Percentiles rank a stretch among this genome's conserved stretches.
Evolutionary conservation across 2,113 vertebrate species (phyloP).

Genomic region (Ictalurus furcatus): DNA sequence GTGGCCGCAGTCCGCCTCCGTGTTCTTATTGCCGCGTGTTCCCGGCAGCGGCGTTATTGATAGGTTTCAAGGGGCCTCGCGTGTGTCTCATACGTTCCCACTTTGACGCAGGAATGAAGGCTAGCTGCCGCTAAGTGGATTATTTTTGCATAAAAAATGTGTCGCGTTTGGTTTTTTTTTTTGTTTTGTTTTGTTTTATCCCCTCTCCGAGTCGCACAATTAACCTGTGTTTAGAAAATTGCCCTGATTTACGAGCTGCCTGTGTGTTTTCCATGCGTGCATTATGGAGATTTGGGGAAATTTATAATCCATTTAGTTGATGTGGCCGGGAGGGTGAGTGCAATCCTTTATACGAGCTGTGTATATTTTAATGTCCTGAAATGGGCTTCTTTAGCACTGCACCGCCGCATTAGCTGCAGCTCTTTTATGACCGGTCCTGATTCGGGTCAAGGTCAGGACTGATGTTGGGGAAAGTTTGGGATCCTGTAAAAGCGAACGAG

Average conservation of each 20-base stretch:
- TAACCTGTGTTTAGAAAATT: constrained; percentile 99
- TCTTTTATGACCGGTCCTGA: constrained; percentile 81
- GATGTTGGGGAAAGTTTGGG: constrained; percentile 83
- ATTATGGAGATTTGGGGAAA: constrained; percentile 97
- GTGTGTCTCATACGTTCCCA: constrained; percentile 68
- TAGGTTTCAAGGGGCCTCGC: constrained; percentile 80
- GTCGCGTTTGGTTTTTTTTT: constrained; percentile 68
- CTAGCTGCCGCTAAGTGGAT: constrained; percentile 88
- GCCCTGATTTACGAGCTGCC: constrained; percentile 89
- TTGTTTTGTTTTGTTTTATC: too few species aligned
- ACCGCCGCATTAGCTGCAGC: constrained; percentile 85
- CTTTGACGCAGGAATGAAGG: constrained; percentile 77
- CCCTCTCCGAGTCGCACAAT: constrained; percentile 79
- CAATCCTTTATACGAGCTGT: constrained; percentile 93
- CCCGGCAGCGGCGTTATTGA: constrained; percentile 87
- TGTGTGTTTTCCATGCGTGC: constrained; percentile 94
- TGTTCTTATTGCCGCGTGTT: constrained; percentile 82
- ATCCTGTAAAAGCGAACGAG: constrained; percentile 12
- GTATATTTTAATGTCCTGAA: constrained; percentile 88
- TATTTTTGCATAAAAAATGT: constrained; percentile 98
- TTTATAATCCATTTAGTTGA: constrained; percentile 99
- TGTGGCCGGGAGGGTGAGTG: constrained; percentile 91
- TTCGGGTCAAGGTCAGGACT: constrained; percentile 82
- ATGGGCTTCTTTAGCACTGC: constrained; percentile 80
- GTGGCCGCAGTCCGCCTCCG: constrained; percentile 72